Conservation (phyloP, 2,113 vertebrate genomes). For the Silurus glanis region DNA sequence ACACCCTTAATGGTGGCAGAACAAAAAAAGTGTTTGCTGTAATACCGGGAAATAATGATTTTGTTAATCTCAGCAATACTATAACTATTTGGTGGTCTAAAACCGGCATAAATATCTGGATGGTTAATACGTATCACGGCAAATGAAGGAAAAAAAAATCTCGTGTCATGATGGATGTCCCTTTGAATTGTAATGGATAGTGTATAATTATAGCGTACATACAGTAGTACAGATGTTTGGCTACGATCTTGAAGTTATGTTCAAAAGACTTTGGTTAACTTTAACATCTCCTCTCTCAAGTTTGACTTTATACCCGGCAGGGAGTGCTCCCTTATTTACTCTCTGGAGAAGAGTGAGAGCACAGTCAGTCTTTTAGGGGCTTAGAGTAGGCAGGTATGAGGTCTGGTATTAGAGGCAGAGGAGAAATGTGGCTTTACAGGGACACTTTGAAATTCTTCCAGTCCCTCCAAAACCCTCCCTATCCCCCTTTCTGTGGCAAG, state of each 20-base stretch:
- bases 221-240: not conserved
- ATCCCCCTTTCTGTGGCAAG: conserved; percentile 34
- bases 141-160: not conserved
- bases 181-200: not conserved
- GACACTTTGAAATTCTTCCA: conserved; percentile 59
- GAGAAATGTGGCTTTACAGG: conserved; percentile 59
- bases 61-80: not conserved
- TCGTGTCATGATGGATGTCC: not conserved
- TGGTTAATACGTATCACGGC: not conserved
- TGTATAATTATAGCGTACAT: no score
- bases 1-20: not conserved
- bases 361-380: conserved; percentile 50
- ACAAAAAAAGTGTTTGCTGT: not conserved
- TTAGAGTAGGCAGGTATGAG: conserved; percentile 44
- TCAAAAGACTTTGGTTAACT: not conserved
- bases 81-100: not conserved
- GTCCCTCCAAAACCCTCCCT: conserved; percentile 26
- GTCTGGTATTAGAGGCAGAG: conserved; percentile 39
- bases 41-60: not conserved
- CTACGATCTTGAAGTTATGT: not conserved
- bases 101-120: not conserved
- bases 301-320: conserved; percentile 21
- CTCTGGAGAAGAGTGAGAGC: conserved; percentile 43
- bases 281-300: conserved; percentile 12
- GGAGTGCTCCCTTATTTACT: conserved; percentile 49